Conservation (phyloP, 2,797 vertebrate species). For the Paguma larvata region DNA sequence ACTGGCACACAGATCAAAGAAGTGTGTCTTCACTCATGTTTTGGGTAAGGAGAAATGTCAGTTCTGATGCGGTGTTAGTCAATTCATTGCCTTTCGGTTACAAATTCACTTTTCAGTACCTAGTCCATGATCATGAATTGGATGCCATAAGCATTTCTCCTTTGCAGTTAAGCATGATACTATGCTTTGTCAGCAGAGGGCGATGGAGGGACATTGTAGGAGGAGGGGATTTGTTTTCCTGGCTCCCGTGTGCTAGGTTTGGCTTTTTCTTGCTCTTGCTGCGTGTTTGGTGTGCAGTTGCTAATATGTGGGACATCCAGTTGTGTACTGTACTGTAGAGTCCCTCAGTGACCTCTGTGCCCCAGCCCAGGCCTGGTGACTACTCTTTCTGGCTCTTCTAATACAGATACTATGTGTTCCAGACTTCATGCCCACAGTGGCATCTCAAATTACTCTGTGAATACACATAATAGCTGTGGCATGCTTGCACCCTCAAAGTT, state of each 20-base stretch:
- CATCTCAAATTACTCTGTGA: not conserved
- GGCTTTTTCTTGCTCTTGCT: not conserved
- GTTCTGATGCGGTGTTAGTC: not conserved
- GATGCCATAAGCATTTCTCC: not conserved
- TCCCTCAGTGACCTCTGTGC: not conserved
- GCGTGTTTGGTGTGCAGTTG: not conserved
- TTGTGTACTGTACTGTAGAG: not conserved
- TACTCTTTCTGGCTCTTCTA: not conserved
- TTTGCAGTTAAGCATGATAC: not conserved
- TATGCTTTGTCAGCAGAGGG: constrained; percentile 1
- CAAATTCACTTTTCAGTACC: not conserved
- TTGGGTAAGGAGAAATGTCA: not conserved
- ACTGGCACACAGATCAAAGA: not conserved
- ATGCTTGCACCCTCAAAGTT: not conserved
- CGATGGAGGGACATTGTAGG: not conserved
- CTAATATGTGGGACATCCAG: not conserved
- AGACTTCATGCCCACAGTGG: not conserved
- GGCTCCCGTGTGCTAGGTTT: not conserved
- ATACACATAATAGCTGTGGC: not conserved
- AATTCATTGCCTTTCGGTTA: not conserved
- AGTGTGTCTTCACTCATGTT: not conserved
- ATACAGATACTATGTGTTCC: not conserved
- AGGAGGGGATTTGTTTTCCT: not conserved
- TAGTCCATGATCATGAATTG: not conserved
- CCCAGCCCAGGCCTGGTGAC: not conserved